Evolutionary conservation across 2,113 vertebrate genomes (phyloP), one percentile per base, ranked within the genome.

Genomic region (Macroglossus sobrinus): DNA sequence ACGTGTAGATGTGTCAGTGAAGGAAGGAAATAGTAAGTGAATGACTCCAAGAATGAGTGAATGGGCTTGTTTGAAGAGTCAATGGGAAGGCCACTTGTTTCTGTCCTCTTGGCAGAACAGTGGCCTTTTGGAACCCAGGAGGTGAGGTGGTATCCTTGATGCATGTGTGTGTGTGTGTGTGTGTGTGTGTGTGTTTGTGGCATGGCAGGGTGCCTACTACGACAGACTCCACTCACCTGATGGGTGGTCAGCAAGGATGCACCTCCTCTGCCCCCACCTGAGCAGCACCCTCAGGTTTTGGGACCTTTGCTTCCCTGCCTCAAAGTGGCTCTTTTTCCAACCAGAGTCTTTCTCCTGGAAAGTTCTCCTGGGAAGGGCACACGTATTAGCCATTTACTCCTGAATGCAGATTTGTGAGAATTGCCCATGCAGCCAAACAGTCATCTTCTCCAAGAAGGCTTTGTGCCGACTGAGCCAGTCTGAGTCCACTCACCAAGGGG

Each of bases 191-290:
- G 82, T 68, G 8, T 74, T 21, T 40, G n/a, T 16, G 59, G 7
- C 0, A 13, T 5, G 50, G 13, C 7, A 8, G 38, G 10, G 24
- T 38, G 19, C 1, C 3, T 3, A 0, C 61, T 57, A 2, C 13
- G 61, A 24, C 61, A 10, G 47, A 68, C 22, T 5, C 63, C 5
- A 1, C 22, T 28, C 45, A 47, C 35, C 63, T 19, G 35, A 68
- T 18, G 61, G 66, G 45, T n/a, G 15, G 12, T 61, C 50, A 45
- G 50, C 22, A 0, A 7, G 30, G 74, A 38, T 11, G 22, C 3
- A 26, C 59, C 72, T 19, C 3, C 10, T 38, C 19, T 55, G 64
- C 24, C 57, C 63, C 28, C 1, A 50, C 50, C 7, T 33, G 53
- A 45, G 45, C 0, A 2, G 22, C 1, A 4, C 50, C 69, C 47